Evolutionary conservation across 2,888 invertebrate species (phyloP), one percentile per base, ranked within the genome.

Genomic region (Stenolophus ochropezus): DNA sequence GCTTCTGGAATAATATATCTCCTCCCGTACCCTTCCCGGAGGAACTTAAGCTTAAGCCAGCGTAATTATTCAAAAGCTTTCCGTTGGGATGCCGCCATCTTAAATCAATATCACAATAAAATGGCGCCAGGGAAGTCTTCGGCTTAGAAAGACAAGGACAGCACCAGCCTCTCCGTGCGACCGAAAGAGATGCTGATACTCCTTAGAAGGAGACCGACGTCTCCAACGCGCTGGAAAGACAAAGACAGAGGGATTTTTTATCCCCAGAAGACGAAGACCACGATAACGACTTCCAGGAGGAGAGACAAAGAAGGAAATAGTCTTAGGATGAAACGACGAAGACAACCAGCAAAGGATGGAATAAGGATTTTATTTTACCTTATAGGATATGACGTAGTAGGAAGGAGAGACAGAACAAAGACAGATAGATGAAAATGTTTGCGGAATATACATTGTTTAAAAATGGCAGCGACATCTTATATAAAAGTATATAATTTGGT

Each of bases 21-120:
- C 4, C 71, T 16, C 71, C 42, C 11, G 18, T 20, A 14, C 27
- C 18, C n/a, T 33, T 33, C 14, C 33, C 6, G 1, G n/a, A 20
- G 11, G 53, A 75, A 75, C 75, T 75, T 75, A 75, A 75, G 51
- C 53, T 75, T 51, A 75, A 75, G 51, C 75, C 53, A 25, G 51
- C 27, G 75, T 75, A 75, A 75, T 75, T 75, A 75, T 75, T 75
- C 75, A 75, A 75, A 75, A 53, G 75, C 75, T 21, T 27, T 33
- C 18, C 73, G 8, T 27, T 21, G 75, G 75, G 53, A 25, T 8
- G 53, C 53, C 75, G 75, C 75, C 75, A 69, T 78, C 78, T 78
- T 78, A 78, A 78, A 78, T 78, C 78, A 78, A 78, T 78, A 78
- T 78, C 78, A 65, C 51, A 65, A 78, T 78, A 78, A 78, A 78